Conservation (phyloP, 2,888 invertebrate species). For the Pyrrhosoma nymphula region DNA sequence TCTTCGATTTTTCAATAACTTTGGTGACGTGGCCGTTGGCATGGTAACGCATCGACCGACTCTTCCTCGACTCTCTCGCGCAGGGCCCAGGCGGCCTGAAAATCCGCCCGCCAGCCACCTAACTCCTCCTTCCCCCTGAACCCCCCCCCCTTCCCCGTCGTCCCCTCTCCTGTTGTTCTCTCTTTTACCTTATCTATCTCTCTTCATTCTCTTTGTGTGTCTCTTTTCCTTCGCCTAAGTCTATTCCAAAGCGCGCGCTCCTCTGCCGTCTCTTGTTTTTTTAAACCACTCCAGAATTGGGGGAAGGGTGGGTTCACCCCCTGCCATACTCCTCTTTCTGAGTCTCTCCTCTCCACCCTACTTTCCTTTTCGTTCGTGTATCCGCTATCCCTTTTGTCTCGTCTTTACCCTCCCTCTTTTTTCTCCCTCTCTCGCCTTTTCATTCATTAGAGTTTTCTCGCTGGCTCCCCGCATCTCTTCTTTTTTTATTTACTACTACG, state of each 20-base stretch:
- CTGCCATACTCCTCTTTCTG: background rate
- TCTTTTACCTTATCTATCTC: background rate
- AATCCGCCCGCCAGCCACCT: background rate
- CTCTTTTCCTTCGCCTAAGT: background rate
- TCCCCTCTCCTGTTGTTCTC: no score
- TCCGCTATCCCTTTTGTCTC: conserved; percentile 45
- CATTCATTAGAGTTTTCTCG: conserved; percentile 59
- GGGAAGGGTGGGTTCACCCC: background rate
- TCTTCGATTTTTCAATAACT: conserved; percentile 66
- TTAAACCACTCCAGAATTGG: background rate
- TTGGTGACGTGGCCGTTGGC: conserved; percentile 60
- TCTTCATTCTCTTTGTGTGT: background rate
- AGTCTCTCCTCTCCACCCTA: background rate
- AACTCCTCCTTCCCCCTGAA: background rate
- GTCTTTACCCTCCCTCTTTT: background rate
- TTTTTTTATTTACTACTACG: conserved; percentile 66
- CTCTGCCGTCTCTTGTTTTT: background rate
- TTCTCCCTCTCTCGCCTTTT: conserved; percentile 17
- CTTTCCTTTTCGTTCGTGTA: conserved; percentile 49
- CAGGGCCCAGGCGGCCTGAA: background rate
- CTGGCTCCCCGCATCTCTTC: background rate
- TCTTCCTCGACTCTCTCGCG: background rate
- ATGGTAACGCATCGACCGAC: conserved; percentile 60
- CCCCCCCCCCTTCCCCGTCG: background rate
- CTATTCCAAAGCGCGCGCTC: background rate